Percentiles rank a stretch among this genome's conserved stretches.
Conservation (phyloP, 2,797 vertebrate genomes). For the Mormyrops boulengeri region DNA sequence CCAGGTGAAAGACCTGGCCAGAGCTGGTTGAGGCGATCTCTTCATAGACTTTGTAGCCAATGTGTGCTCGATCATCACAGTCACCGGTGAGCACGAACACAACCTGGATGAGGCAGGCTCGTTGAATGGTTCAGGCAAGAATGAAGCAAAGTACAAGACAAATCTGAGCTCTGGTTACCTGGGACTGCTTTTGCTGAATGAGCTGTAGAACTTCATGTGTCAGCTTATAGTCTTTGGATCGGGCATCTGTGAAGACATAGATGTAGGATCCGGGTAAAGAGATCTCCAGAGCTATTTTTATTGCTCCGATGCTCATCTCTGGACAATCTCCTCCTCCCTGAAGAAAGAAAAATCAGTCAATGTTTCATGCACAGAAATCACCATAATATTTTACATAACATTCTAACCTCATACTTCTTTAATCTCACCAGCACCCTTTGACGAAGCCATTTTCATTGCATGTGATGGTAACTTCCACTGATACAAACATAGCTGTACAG, state of each 20-base stretch:
- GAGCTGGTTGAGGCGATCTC: conserved; percentile 98
- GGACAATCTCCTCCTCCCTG: conserved; percentile 98
- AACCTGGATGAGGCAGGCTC: conserved; percentile 61
- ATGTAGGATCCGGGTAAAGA: conserved; percentile 92
- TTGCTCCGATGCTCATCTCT: conserved; percentile 97
- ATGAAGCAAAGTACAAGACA: background rate
- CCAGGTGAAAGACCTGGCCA: conserved; percentile 93
- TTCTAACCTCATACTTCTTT: background rate
- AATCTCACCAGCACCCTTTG: background rate
- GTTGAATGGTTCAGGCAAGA: background rate
- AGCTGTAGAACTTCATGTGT: conserved; percentile 90
- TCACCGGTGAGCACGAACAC: conserved; percentile 97
- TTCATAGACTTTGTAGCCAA: conserved; percentile 93
- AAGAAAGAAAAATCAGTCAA: conserved; percentile 13
- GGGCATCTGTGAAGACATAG: conserved; percentile 95
- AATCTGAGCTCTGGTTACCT: conserved; percentile 57
- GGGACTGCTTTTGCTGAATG: conserved; percentile 97
- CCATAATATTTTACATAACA: background rate
- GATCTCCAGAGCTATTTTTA: conserved; percentile 96
- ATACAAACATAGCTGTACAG: background rate
- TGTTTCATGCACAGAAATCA: background rate
- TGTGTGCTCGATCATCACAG: conserved; percentile 86
- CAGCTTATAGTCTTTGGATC: conserved; percentile 92
- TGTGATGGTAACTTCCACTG: background rate
- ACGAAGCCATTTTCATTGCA: background rate